A percentile compares a stretch with the other conserved stretches of the same genome.
Conservation (phyloP, 2,797 vertebrate species). For the Lophotriccus pileatus region DNA sequence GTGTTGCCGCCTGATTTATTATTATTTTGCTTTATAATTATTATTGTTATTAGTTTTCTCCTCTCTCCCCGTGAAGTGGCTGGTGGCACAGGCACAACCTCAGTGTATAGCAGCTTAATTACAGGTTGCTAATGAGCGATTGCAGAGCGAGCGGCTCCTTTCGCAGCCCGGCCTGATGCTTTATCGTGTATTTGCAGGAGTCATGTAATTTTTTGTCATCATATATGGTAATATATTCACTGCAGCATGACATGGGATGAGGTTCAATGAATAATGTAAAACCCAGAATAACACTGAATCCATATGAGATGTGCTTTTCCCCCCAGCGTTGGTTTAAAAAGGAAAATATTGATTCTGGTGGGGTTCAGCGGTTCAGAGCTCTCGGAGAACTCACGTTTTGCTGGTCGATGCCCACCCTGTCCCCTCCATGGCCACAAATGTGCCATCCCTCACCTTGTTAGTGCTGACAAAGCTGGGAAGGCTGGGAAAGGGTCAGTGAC, state of each 20-base stretch:
- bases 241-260: not conserved
- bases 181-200: not conserved
- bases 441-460: not conserved
- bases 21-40: not conserved
- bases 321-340: not conserved
- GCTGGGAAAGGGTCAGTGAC: not conserved
- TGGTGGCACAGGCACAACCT: not conserved
- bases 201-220: slow-evolving; percentile 21
- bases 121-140: not conserved
- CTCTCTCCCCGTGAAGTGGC: not conserved
- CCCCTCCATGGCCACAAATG: accelerated
- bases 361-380: not conserved
- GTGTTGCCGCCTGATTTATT: not conserved
- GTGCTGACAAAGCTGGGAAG: not conserved
- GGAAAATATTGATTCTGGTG: slow-evolving; percentile 23
- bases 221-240: not conserved
- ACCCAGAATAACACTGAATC: not conserved
- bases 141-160: not conserved
- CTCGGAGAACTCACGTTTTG: not conserved
- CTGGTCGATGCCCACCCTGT: not conserved
- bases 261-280: not conserved
- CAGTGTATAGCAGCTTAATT: not conserved
- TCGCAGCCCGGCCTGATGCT: not conserved
- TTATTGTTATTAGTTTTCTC: not conserved
- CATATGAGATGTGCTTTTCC: not conserved